Evolutionary conservation across 2,797 vertebrate genomes (phyloP).

Genomic region (Synanceia verrucosa): DNA sequence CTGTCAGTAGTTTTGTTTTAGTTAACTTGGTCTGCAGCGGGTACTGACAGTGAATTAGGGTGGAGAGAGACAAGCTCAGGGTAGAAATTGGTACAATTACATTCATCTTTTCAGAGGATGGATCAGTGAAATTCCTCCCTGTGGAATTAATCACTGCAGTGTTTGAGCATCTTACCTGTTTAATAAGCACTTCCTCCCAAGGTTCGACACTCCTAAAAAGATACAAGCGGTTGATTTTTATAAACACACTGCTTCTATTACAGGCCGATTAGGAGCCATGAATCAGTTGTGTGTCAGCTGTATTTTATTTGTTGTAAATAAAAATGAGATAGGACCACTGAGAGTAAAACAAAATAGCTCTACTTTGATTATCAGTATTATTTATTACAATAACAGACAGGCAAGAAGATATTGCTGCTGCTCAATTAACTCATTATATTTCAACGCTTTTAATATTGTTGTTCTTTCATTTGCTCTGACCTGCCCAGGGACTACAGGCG

Average conservation of each 20-base stretch:
- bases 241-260: constrained; percentile 78
- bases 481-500: no score
- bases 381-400: constrained; percentile 23
- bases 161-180: constrained; percentile 77
- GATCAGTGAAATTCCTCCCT: constrained; percentile 52
- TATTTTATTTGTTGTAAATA: constrained; percentile 61
- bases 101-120: constrained; percentile 55
- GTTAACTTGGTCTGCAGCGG: constrained; percentile 30
- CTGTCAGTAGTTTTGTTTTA: constrained; percentile 43
- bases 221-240: constrained; percentile 71
- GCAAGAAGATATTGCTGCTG: not conserved
- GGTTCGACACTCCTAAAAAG: constrained; percentile 75
- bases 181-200: constrained; percentile 78
- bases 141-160: constrained; percentile 66
- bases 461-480: no score
- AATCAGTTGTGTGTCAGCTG: constrained; percentile 51
- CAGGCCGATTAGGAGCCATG: constrained; percentile 73
- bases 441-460: not conserved
- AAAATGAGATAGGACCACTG: constrained; percentile 30
- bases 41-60: constrained; percentile 46
- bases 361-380: constrained; percentile 18
- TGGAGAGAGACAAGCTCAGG: constrained; percentile 25
- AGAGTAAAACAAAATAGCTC: constrained; percentile 24
- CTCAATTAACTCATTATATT: constrained; percentile 1
- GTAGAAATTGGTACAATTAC: constrained; percentile 62